A percentile compares a stretch with the other conserved stretches of the same genome.
Evolutionary conservation across 2,888 invertebrate species (phyloP).

Genomic region (Cotesia congregata): DNA sequence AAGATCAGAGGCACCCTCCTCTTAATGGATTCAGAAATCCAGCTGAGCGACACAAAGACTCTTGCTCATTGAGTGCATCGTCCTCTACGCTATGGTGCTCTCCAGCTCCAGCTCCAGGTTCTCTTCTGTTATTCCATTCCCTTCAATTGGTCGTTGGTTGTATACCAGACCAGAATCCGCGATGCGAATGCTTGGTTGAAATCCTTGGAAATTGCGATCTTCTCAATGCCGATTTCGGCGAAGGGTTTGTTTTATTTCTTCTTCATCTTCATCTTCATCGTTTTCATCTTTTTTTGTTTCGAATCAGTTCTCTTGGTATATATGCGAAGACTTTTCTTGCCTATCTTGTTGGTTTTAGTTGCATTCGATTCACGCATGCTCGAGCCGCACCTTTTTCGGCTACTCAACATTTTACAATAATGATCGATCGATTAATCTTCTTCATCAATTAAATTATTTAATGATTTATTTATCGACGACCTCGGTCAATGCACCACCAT

Average conservation of each 20-base stretch:
- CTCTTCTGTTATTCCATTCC: conserved; percentile 18
- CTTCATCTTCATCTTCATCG: not conserved
- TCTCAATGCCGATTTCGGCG: conserved; percentile 17
- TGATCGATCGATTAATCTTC: conserved; percentile 29
- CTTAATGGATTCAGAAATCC: conserved; percentile 43
- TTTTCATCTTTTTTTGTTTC: not conserved
- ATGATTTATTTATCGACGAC: conserved; percentile 12
- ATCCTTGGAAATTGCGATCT: conserved; percentile 30
- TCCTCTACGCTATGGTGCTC: conserved; percentile 32
- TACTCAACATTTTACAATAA: conserved; percentile 19
- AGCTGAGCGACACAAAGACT: conserved; percentile 42
- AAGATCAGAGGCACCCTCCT: conserved; percentile 23
- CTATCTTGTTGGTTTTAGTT: conserved; percentile 1
- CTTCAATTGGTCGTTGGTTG: not conserved
- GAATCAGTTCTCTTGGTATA: not conserved
- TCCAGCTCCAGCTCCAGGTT: not conserved
- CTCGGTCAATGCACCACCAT: conserved; percentile 16
- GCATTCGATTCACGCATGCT: conserved; percentile 23
- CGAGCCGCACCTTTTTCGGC: conserved; percentile 29
- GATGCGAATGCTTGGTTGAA: conserved; percentile 21
- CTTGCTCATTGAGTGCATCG: conserved; percentile 41
- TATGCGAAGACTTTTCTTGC: not conserved
- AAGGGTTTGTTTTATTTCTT: conserved; percentile 1
- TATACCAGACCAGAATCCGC: conserved; percentile 21
- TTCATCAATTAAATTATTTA: not conserved